Evolutionary conservation across 2,888 invertebrate species (phyloP).

Genomic region (Sphinx pinastri): DNA sequence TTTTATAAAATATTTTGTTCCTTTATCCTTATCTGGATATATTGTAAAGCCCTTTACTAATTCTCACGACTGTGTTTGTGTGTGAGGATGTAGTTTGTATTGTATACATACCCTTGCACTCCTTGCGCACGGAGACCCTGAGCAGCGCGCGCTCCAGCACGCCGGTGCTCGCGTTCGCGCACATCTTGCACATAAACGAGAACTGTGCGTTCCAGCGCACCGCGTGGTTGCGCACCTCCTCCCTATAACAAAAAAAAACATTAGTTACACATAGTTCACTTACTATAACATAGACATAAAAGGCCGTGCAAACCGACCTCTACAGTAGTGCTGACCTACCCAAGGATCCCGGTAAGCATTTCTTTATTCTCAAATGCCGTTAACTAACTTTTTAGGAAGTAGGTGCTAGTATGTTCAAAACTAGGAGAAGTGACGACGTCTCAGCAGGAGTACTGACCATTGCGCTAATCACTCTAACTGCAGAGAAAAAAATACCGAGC

Average conservation of each 20-base stretch:
- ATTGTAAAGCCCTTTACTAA: too few relatives aligned
- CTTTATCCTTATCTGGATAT: too few relatives aligned
- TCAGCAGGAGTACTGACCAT: too few relatives aligned
- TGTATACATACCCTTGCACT: conserved; percentile 84
- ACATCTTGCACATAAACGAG: conserved; percentile 98
- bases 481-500: too few relatives aligned
- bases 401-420: too few relatives aligned
- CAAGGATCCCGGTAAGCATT: too few relatives aligned
- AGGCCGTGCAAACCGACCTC: too few relatives aligned
- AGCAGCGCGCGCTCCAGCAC: conserved; percentile 96
- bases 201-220: conserved; percentile 97
- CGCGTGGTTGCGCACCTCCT: conserved; percentile 96
- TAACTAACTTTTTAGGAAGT: too few relatives aligned
- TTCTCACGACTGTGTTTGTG: neutral
- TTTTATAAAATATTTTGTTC: too few relatives aligned
- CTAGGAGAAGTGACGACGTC: too few relatives aligned
- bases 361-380: too few relatives aligned
- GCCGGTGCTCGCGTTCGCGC: conserved; percentile 97
- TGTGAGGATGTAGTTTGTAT: neutral
- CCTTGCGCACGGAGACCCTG: conserved; percentile 97
- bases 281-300: neutral
- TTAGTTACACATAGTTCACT: neutral
- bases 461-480: too few relatives aligned
- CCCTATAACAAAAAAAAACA: conserved; percentile 82
- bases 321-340: neutral